Conservation (phyloP, 23 tunicate species). For the Clavelina lepadiformis region DNA sequence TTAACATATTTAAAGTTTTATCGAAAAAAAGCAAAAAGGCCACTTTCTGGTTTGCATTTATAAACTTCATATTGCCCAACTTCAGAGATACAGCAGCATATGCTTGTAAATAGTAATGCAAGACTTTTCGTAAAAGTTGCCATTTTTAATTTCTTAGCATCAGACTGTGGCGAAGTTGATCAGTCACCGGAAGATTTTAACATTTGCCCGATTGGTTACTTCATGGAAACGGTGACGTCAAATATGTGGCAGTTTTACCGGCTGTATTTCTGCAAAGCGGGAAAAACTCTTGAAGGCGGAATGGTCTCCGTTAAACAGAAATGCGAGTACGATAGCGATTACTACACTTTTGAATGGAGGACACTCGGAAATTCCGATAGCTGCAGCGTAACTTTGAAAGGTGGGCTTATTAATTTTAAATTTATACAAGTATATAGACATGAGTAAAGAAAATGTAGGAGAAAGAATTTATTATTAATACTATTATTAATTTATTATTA, state of each 20-base stretch:
- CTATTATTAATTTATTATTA: too few species aligned
- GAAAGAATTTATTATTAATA: too few species aligned
- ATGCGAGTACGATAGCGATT: conserved; percentile 53
- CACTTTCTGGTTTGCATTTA: too few species aligned
- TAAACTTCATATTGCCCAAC: too few species aligned
- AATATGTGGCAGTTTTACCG: conserved; percentile 37
- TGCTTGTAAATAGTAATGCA: too few species aligned
- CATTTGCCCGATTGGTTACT: conserved; percentile 31
- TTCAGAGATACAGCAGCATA: too few species aligned
- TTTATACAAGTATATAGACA: too few species aligned
- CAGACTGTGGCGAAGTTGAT: conserved; percentile 14
- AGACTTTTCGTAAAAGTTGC: too few species aligned
- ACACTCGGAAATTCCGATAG: conserved; percentile 5
- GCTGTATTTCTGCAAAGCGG: conserved; percentile 47
- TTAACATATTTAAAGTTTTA: too few species aligned
- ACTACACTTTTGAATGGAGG: conserved; percentile 50
- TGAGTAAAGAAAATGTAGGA: too few species aligned
- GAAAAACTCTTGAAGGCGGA: conserved; percentile 13
- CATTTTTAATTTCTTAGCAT: conserved; percentile 13
- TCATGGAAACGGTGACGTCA: conserved; percentile 27
- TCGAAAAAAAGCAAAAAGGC: too few species aligned
- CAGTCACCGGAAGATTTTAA: neutral
- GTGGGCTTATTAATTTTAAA: too few species aligned
- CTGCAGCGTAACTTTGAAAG: conserved; percentile 11
- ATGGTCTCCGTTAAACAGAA: conserved; percentile 20